These are phyloP conservation scores for Poecilia velifera DNA, from an alignment of 2,797 vertebrate genomes.

Conservation along the genomic window DNA sequence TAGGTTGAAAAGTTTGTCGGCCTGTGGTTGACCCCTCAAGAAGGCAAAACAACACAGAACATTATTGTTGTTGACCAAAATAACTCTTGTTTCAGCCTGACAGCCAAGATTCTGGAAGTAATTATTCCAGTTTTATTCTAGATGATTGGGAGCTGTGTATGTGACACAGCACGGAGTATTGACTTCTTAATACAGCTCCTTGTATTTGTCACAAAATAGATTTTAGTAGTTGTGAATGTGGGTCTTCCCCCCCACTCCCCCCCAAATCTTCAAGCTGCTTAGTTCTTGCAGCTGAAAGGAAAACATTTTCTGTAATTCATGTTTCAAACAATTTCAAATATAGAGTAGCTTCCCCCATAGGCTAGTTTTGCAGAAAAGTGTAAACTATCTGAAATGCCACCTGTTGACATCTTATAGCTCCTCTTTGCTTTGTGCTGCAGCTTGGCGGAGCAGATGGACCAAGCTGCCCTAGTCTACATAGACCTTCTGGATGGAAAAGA, in stretches of 20 bases:
- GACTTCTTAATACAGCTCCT: not conserved
- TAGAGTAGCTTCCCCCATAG: not conserved
- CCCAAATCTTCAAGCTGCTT: not conserved
- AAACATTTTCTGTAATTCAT: not conserved
- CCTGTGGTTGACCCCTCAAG: not conserved
- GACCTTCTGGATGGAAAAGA: constrained; percentile 93
- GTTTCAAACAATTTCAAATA: not conserved
- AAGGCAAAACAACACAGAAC: not conserved
- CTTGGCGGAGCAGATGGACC: constrained; percentile 91
- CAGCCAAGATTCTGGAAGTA: not conserved
- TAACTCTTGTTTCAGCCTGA: not conserved
- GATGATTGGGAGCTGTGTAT: not conserved
- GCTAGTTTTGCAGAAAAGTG: not conserved
- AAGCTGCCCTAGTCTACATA: constrained; percentile 86
- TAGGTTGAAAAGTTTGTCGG: not conserved
- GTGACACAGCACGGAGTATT: not conserved
- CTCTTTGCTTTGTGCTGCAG: constrained; percentile 65
- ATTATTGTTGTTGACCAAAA: not conserved
- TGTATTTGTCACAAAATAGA: not conserved
- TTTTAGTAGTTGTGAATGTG: not conserved
- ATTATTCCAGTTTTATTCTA: not conserved
- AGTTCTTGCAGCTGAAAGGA: not conserved
- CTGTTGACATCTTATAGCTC: not conserved
- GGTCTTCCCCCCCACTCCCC: not conserved
- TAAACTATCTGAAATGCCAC: not conserved